Evolutionary conservation across 2,888 invertebrate species (phyloP).

Genomic region (Pandemis heparana): DNA sequence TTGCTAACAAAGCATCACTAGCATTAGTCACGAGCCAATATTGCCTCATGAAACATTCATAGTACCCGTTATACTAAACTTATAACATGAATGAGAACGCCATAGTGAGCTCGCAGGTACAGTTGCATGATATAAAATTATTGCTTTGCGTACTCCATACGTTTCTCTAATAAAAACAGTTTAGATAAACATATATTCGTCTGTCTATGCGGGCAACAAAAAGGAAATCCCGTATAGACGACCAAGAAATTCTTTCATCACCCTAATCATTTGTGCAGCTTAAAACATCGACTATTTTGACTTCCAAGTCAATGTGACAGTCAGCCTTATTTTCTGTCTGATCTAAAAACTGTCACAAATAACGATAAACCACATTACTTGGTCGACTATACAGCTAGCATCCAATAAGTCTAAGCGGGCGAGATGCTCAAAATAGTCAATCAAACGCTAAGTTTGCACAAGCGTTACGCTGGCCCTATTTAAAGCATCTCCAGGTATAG

Average conservation of each 20-base stretch:
- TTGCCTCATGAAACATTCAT: conserved; percentile 5
- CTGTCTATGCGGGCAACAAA: conserved; percentile 6
- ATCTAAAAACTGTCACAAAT: no score
- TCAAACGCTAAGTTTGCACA: not conserved
- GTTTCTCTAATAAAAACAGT: not conserved
- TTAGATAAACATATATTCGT: not conserved
- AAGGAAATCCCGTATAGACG: not conserved
- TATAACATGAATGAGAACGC: not conserved
- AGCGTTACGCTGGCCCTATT: not conserved
- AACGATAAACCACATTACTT: no score
- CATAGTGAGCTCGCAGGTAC: not conserved
- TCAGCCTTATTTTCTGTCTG: no score
- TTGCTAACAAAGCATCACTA: conserved; percentile 22
- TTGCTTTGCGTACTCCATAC: not conserved
- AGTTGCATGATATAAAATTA: not conserved
- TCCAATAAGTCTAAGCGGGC: not conserved
- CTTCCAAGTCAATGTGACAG: no score
- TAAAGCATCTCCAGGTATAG: not conserved
- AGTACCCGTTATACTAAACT: not conserved
- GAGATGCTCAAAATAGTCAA: not conserved
- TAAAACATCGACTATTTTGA: no score
- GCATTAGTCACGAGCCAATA: not conserved
- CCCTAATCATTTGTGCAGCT: no score
- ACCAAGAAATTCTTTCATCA: no score
- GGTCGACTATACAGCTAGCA: not conserved